A percentile compares a stretch with the other conserved stretches of the same genome.
phyloP scores from a whole-genome alignment of 2,888 invertebrate genomes.

The Mesorhabditis belari region DNA sequence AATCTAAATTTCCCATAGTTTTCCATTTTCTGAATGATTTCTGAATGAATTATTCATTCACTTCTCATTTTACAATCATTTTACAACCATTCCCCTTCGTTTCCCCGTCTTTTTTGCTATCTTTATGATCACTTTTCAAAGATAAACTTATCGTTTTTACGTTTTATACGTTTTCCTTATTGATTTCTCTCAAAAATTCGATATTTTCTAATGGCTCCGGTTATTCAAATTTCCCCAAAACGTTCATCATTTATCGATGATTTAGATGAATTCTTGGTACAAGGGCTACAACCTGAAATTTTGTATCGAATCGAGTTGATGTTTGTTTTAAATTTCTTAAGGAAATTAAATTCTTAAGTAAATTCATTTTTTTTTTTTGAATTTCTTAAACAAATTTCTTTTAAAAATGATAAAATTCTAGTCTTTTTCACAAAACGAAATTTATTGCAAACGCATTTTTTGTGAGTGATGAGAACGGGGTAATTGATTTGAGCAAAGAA shows the following conservation, averaged over 20 bases:
- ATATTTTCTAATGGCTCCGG: background rate
- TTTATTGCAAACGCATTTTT: background rate
- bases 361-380: background rate
- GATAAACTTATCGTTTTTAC: no score
- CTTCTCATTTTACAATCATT: no score
- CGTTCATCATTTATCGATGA: background rate
- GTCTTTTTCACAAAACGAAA: background rate
- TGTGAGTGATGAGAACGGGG: background rate
- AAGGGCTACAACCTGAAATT: background rate
- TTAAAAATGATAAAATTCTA: background rate
- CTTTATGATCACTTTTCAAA: no score
- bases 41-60: no score
- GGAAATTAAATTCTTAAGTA: background rate
- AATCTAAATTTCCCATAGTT: no score
- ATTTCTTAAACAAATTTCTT: background rate
- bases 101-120: no score
- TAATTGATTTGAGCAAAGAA: background rate
- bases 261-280: background rate
- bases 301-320: background rate
- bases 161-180: no score
- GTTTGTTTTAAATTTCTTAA: no score
- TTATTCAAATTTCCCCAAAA: background rate
- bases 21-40: no score
- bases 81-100: no score
- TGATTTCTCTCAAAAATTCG: no score